phyloP scores from a whole-genome alignment of 1,140 invertebrate species.

The Bombus confusus region DNA sequence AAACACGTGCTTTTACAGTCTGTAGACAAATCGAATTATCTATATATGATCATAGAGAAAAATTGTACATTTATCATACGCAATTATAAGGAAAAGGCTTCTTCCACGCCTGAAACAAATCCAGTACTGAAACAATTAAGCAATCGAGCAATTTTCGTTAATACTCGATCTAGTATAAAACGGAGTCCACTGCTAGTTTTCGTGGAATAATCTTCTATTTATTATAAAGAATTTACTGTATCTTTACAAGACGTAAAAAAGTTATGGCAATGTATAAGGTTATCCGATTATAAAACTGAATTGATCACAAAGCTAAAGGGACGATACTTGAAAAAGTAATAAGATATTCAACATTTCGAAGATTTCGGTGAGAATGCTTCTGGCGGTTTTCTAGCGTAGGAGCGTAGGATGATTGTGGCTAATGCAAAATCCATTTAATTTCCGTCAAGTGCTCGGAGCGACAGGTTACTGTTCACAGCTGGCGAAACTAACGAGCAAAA shows the following conservation, averaged over 20 bases:
- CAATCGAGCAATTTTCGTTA: not conserved
- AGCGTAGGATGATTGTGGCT: too few species aligned
- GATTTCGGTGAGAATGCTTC: not conserved
- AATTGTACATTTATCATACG: not conserved
- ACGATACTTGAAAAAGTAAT: not conserved
- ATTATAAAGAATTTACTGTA: too few species aligned
- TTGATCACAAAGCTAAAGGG: not conserved
- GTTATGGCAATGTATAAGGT: not conserved
- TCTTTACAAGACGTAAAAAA: too few species aligned
- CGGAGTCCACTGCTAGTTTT: too few species aligned
- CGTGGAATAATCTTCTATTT: too few species aligned
- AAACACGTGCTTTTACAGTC: too few species aligned
- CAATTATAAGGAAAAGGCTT: not conserved
- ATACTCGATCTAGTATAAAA: too few species aligned
- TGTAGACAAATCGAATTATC: not conserved
- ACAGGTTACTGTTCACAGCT: not conserved
- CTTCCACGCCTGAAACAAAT: not conserved
- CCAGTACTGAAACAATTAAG: not conserved
- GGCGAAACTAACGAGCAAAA: constrained; percentile 21
- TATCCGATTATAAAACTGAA: not conserved
- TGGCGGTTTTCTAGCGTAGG: too few species aligned
- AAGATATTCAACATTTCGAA: not conserved
- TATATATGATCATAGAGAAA: not conserved
- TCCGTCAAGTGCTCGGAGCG: not conserved
- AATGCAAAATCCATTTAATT: not conserved